Conservation (phyloP, 2,888 invertebrate species). For the Cerastoderma edule region DNA sequence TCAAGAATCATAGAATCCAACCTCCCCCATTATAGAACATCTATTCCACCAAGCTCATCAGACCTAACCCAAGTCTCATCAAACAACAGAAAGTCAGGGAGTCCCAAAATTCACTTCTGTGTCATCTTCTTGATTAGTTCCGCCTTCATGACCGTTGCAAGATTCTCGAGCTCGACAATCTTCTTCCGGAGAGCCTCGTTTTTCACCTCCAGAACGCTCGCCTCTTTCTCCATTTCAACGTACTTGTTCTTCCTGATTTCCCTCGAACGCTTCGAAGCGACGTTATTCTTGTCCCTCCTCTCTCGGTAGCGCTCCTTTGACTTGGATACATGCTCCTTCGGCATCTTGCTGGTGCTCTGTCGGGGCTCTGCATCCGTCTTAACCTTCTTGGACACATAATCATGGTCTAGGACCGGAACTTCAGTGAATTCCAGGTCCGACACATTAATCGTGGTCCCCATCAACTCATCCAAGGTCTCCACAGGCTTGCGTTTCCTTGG, state of each 20-base stretch:
- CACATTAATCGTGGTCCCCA: constrained; percentile 14
- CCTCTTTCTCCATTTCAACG: constrained; percentile 75
- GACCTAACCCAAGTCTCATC: background rate
- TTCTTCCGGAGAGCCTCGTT: constrained; percentile 73
- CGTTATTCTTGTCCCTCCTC: constrained; percentile 79
- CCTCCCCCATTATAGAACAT: background rate
- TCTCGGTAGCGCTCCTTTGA: constrained; percentile 66
- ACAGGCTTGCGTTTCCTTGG: constrained; percentile 45
- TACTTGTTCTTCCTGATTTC: constrained; percentile 78
- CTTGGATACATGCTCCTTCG: background rate
- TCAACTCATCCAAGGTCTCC: constrained; percentile 35
- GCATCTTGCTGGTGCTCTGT: constrained; percentile 23
- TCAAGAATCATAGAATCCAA: background rate
- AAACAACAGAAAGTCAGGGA: background rate
- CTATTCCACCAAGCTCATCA: background rate
- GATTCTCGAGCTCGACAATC: constrained; percentile 75
- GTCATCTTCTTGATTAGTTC: constrained; percentile 74
- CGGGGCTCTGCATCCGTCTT: constrained; percentile 27
- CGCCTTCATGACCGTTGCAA: constrained; percentile 80
- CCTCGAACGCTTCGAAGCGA: constrained; percentile 79
- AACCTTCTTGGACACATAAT: constrained; percentile 65
- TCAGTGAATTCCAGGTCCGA: constrained; percentile 22
- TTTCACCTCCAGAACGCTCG: constrained; percentile 68
- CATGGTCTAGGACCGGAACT: constrained; percentile 62
- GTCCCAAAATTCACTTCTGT: constrained; percentile 59